phyloP scores from a whole-genome alignment of 2,888 invertebrate species.

The Rhagonycha fulva region DNA sequence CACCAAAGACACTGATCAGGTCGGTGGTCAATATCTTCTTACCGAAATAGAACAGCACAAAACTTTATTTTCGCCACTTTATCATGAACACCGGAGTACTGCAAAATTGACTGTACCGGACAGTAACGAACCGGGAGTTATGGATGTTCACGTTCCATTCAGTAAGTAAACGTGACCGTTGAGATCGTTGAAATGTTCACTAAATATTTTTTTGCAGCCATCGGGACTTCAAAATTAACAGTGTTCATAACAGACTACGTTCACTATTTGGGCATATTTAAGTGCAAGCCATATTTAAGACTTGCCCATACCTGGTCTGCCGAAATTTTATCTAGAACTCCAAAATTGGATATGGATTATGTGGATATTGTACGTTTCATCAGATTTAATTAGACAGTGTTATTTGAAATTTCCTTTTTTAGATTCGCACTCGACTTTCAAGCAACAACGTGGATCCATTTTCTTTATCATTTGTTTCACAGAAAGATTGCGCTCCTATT shows the following conservation, averaged over 20 bases:
- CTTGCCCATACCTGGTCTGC: constrained; percentile 78
- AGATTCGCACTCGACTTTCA: constrained; percentile 69
- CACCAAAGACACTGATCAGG: background rate
- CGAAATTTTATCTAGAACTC: constrained; percentile 75
- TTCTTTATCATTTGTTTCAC: constrained; percentile 74
- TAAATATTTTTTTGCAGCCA: constrained; percentile 59
- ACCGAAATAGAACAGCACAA: background rate
- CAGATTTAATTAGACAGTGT: constrained; percentile 12
- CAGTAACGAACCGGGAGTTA: background rate
- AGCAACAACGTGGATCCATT: constrained; percentile 73
- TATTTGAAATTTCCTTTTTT: constrained; percentile 31
- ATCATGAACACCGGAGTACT: background rate
- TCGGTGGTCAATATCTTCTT: background rate
- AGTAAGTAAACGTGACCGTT: background rate
- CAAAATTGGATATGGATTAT: constrained; percentile 71
- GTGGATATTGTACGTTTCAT: constrained; percentile 68
- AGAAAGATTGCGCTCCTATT: constrained; percentile 69
- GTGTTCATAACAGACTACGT: constrained; percentile 76
- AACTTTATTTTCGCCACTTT: background rate
- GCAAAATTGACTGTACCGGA: background rate
- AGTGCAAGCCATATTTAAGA: constrained; percentile 68
- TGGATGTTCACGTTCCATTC: background rate
- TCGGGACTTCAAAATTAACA: constrained; percentile 74
- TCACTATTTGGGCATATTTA: constrained; percentile 75
- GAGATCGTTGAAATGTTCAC: background rate